Evolutionary conservation across 2,113 vertebrate species (phyloP).

Genomic region (Carlito syrichta): DNA sequence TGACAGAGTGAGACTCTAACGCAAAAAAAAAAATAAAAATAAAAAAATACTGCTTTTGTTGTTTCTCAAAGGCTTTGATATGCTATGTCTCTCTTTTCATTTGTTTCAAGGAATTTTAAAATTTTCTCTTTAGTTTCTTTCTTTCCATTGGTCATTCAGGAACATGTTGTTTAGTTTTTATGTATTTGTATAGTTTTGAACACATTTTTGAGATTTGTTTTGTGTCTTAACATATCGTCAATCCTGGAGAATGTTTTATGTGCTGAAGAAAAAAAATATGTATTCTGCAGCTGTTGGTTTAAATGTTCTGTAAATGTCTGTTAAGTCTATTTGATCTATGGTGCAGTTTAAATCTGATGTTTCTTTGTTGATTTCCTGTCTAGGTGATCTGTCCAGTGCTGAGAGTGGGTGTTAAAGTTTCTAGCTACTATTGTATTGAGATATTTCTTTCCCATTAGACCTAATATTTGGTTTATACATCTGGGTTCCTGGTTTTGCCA

Average conservation of each 20-base stretch:
- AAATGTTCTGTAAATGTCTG: not conserved
- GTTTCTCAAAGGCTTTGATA: not conserved
- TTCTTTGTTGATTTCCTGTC: not conserved
- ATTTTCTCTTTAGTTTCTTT: not conserved
- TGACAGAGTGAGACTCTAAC: too few relatives aligned
- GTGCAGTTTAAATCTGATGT: not conserved
- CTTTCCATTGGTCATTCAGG: not conserved
- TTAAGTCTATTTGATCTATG: not conserved
- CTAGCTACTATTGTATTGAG: not conserved
- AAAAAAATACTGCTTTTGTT: not conserved
- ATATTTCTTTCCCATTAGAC: not conserved
- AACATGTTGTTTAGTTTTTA: not conserved
- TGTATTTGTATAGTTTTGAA: not conserved
- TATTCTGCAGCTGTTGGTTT: not conserved
- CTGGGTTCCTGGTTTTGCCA: not conserved
- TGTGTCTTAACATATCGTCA: not conserved
- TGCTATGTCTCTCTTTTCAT: not conserved
- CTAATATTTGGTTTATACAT: not conserved
- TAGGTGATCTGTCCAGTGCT: not conserved
- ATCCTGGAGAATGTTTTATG: not conserved
- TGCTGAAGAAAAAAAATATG: not conserved
- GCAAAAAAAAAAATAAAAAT: too few relatives aligned
- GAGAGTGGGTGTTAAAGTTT: not conserved
- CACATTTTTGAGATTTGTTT: not conserved
- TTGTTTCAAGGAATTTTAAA: not conserved